Conservation (phyloP, 2,113 vertebrate genomes). For the Budorcas taxicolor region DNA sequence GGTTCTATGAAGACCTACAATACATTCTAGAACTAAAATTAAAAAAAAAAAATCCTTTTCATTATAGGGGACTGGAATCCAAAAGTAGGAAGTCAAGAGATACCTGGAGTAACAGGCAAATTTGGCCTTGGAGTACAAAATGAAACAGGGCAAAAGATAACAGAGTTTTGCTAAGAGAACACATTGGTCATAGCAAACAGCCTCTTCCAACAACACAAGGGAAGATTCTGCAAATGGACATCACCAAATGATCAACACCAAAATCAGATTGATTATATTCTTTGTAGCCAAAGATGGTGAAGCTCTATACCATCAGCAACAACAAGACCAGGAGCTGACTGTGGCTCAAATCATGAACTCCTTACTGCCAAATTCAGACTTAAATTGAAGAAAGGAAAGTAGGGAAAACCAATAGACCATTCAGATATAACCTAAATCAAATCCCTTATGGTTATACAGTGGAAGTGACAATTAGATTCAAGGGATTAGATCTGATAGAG, state of each 20-base stretch:
- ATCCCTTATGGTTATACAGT: background rate
- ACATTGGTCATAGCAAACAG: background rate
- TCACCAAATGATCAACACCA: background rate
- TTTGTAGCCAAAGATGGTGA: background rate
- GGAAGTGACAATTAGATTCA: background rate
- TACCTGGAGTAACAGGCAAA: background rate
- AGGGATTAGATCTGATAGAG: background rate
- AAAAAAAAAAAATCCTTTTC: background rate
- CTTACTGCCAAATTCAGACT: background rate
- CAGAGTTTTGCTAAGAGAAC: background rate
- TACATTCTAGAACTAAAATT: background rate
- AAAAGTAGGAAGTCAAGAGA: background rate
- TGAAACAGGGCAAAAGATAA: background rate
- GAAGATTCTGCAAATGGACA: background rate
- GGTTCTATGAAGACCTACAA: background rate
- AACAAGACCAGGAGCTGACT: background rate
- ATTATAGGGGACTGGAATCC: background rate
- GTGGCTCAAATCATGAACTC: background rate
- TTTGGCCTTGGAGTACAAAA: background rate
- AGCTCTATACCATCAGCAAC: background rate
- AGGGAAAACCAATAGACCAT: background rate
- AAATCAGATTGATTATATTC: background rate
- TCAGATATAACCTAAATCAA: background rate
- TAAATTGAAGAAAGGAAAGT: background rate
- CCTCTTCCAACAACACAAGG: background rate